Evolutionary conservation across 2,113 vertebrate species (phyloP).

Genomic region (Leucopternis melanops): DNA sequence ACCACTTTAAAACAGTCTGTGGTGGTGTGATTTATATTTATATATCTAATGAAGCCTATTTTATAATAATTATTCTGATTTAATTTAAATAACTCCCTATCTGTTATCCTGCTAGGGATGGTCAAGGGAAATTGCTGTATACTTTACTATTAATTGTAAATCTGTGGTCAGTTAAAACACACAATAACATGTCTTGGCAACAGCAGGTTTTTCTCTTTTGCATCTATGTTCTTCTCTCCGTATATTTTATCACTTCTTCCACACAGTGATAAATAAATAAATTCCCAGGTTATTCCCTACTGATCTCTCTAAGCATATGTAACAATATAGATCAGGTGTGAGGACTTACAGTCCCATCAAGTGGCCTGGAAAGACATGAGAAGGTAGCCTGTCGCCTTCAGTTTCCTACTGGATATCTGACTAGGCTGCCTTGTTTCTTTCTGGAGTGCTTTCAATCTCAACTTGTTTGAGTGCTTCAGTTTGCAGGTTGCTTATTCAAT

Average conservation of each 20-base stretch:
- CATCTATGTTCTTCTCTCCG: background rate
- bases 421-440: background rate
- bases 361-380: conserved; percentile 17
- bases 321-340: conserved; percentile 48
- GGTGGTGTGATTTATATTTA: conserved; percentile 24
- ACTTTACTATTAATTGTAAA: background rate
- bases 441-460: conserved; percentile 42
- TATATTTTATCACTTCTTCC: background rate
- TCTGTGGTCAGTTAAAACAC: background rate
- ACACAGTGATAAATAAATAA: background rate
- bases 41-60: conserved; percentile 28
- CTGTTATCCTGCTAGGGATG: background rate
- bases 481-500: conserved; percentile 44
- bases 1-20: conserved; percentile 31
- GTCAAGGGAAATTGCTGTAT: background rate
- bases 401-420: conserved; percentile 14
- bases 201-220: background rate
- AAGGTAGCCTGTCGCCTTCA: conserved; percentile 14
- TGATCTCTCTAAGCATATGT: conserved; percentile 33
- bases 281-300: background rate
- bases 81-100: background rate
- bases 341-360: conserved; percentile 38
- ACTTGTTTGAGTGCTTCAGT: conserved; percentile 30
- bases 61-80: conserved; percentile 26
- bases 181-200: background rate